phyloP scores from a whole-genome alignment of 2,113 vertebrate genomes.

The Hylia prasina region DNA sequence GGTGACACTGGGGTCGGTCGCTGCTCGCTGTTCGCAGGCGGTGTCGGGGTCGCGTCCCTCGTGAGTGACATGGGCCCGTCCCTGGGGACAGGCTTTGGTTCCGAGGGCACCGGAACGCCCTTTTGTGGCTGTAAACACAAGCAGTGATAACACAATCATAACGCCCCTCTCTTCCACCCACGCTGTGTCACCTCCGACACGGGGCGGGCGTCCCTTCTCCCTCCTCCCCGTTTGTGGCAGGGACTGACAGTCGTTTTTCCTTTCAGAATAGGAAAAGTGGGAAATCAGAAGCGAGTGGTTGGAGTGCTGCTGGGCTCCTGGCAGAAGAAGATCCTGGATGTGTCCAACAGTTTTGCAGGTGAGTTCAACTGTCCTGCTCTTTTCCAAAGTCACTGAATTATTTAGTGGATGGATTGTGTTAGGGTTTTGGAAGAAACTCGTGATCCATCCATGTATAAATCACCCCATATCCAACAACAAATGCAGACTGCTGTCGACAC shows the following conservation, averaged over 20 bases:
- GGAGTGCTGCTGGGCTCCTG: constrained; percentile 95
- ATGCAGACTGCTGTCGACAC: not conserved
- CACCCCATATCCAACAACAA: not conserved
- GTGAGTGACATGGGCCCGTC: not conserved
- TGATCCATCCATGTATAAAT: not conserved
- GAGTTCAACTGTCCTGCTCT: not conserved
- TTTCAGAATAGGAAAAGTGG: constrained; percentile 94
- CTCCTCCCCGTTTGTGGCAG: accelerated
- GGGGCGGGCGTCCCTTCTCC: not conserved
- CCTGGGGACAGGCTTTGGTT: not conserved
- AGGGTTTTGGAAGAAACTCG: not conserved
- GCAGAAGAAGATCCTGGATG: constrained; percentile 96
- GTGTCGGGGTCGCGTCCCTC: not conserved
- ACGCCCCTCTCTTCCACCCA: accelerated
- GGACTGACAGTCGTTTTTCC: not conserved
- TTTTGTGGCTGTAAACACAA: not conserved
- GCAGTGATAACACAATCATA: accelerated
- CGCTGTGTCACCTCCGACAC: accelerated
- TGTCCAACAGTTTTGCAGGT: constrained; percentile 99
- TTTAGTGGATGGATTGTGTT: not conserved
- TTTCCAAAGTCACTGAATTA: not conserved
- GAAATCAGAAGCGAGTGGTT: constrained; percentile 95
- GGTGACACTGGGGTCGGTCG: not conserved
- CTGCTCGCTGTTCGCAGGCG: not conserved
- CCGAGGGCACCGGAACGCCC: not conserved